Evolutionary conservation across 1,140 invertebrate species (phyloP).

Genomic region (Drosophila oshimai): DNA sequence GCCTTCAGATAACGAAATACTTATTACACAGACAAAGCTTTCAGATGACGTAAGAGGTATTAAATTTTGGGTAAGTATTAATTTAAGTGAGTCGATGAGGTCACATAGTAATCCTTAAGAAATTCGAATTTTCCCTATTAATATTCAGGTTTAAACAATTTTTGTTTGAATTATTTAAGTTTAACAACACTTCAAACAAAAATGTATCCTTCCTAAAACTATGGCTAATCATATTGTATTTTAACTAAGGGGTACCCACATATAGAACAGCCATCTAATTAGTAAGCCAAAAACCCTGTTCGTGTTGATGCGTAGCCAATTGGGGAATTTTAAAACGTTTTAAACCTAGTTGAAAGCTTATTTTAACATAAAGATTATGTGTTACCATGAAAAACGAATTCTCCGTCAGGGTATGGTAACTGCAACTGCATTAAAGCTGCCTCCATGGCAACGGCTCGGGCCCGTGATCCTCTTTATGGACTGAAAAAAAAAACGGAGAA

Average conservation of each 20-base stretch:
- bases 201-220: too few species aligned
- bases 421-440: slow-evolving; percentile 36
- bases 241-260: too few species aligned
- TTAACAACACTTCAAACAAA: too few species aligned
- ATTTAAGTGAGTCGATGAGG: neutral
- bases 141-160: too few species aligned
- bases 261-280: too few species aligned
- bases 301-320: too few species aligned
- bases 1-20: slow-evolving; percentile 43
- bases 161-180: too few species aligned
- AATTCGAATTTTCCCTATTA: too few species aligned
- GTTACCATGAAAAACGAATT: neutral
- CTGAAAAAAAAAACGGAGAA: too few species aligned
- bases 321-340: neutral
- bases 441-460: slow-evolving; percentile 13
- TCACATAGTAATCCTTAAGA: neutral
- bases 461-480: slow-evolving; percentile 27
- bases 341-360: neutral
- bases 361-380: neutral
- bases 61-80: neutral
- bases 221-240: too few species aligned
- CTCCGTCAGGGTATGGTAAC: neutral
- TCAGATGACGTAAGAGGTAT: neutral
- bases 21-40: slow-evolving; percentile 17
- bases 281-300: too few species aligned